These are phyloP conservation scores for Clarias magur DNA, from an alignment of 2,113 vertebrate genomes.

Conservation along the genomic window DNA sequence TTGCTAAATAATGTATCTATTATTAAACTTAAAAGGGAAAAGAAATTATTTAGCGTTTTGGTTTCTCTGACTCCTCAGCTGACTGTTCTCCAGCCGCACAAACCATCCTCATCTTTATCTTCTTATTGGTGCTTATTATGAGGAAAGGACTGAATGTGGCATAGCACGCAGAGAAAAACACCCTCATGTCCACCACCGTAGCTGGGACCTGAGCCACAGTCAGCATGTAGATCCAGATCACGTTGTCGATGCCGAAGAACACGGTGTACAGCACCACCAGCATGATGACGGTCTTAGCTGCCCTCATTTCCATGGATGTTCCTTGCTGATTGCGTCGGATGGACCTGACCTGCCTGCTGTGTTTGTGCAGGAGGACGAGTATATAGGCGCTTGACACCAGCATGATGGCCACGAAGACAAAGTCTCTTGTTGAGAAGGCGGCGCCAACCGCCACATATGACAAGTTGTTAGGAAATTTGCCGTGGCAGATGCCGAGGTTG, in stretches of 20 bases:
- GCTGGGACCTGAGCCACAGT: slow-evolving; percentile 72
- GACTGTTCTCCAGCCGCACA: slow-evolving; percentile 61
- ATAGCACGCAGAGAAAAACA: slow-evolving; percentile 79
- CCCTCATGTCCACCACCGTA: slow-evolving; percentile 74
- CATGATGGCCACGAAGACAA: slow-evolving; percentile 74
- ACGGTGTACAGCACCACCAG: slow-evolving; percentile 74
- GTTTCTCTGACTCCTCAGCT: slow-evolving; percentile 56
- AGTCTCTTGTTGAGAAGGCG: slow-evolving; percentile 69
- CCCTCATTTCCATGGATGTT: slow-evolving; percentile 67
- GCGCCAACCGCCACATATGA: slow-evolving; percentile 75
- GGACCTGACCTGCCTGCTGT: slow-evolving; percentile 62
- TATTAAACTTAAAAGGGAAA: too few relatives aligned
- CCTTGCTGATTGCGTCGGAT: slow-evolving; percentile 62
- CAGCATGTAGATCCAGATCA: slow-evolving; percentile 82
- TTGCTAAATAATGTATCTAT: too few relatives aligned
- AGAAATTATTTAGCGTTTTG: slow-evolving; percentile 11
- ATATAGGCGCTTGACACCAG: slow-evolving; percentile 73
- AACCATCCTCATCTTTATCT: slow-evolving; percentile 71
- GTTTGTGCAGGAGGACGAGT: slow-evolving; percentile 70
- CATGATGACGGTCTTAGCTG: slow-evolving; percentile 72
- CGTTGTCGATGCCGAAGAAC: slow-evolving; percentile 78
- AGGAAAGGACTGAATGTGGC: slow-evolving; percentile 74
- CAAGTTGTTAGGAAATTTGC: slow-evolving; percentile 73
- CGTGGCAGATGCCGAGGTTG: slow-evolving; percentile 75
- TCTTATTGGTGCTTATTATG: slow-evolving; percentile 77